Evolutionary conservation across 2,797 vertebrate genomes (phyloP), one percentile per base, ranked within the genome.

Genomic region (Enoplosus armatus): DNA sequence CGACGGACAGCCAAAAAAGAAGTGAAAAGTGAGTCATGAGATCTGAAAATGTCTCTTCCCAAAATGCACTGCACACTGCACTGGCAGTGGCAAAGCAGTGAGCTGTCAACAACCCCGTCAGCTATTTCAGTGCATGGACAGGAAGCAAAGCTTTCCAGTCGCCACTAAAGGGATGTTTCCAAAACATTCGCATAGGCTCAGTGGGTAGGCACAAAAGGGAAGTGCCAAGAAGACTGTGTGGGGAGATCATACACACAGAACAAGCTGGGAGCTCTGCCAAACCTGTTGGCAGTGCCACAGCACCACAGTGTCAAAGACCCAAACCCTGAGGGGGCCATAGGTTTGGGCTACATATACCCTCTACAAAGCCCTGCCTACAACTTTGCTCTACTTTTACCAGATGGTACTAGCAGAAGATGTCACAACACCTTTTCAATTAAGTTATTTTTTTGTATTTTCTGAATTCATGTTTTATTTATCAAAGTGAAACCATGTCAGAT

Each of bases 71-170:
- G 50, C 71, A 77, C 61, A 39, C 65, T n/a, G 27, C 48, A 22
- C 66, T 33, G 66, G 65, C 69, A 79, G 77, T 56, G 31, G 50
- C 47, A 20, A 43, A 72, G 71, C 63, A 66, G 41, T 6, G 8
- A 77, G 82, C 86, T 81, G 85, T 90, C 83, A 79, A 83, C 82
- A 85, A 37, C 66, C 41, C 65, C 11, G 74, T 85, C 89, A 51
- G 78, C 82, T 86, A 85, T 90, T 90, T 85, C 67, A 18, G 72
- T 58, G 79, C 55, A 67, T 37, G 64, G 54, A 55, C 87, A 86
- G 87, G 90, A 92, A 90, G 87, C 68, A 22, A 48, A 71, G 79
- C 84, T 79, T 89, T 90, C 83, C 83, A 89, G 84, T 71, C 72
- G 7, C 84, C 81, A 64, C 78, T 77, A 60, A 89, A 84, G 73